Conservation (phyloP, 37 sponge, comb jelly and placozoan genomes). For the Spongilla lacustris region DNA sequence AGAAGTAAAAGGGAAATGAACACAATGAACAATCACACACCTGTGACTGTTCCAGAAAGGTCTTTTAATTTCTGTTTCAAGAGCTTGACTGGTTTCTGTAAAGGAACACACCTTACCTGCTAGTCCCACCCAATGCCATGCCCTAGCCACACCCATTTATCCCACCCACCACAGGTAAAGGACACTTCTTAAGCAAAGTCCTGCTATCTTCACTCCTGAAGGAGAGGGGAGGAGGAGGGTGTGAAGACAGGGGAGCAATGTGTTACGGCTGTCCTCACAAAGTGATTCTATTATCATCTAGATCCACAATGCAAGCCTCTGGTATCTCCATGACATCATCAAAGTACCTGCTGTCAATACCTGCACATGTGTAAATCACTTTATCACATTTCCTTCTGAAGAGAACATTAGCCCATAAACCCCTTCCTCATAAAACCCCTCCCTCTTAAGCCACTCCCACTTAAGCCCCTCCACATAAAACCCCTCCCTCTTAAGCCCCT, state of each 20-base stretch:
- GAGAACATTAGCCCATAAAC: too few relatives aligned
- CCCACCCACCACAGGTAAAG: constrained; percentile 23
- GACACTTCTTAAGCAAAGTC: constrained; percentile 14
- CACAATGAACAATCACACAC: too few relatives aligned
- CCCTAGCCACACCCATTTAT: neutral
- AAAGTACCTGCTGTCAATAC: constrained; percentile 87
- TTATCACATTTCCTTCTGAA: neutral
- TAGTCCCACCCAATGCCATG: too few relatives aligned
- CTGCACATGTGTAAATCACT: constrained; percentile 24
- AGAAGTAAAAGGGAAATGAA: too few relatives aligned
- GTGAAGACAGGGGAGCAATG: too few relatives aligned
- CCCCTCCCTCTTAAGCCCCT: too few relatives aligned
- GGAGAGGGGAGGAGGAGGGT: neutral
- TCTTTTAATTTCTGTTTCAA: constrained; percentile 43
- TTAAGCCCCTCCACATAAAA: neutral
- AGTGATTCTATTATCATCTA: constrained; percentile 68
- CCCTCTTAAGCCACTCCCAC: too few relatives aligned
- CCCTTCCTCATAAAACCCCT: too few relatives aligned
- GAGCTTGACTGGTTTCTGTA: constrained; percentile 21
- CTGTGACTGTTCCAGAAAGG: constrained; percentile 23
- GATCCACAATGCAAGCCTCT: constrained; percentile 80
- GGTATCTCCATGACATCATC: constrained; percentile 61
- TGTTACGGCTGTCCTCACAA: constrained; percentile 49
- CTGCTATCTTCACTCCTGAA: constrained; percentile 55
- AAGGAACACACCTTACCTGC: neutral